Base-by-base conservation (phyloP, 2,113 vertebrate species). In the Cyanoramphus novaezelandiae region DNA sequence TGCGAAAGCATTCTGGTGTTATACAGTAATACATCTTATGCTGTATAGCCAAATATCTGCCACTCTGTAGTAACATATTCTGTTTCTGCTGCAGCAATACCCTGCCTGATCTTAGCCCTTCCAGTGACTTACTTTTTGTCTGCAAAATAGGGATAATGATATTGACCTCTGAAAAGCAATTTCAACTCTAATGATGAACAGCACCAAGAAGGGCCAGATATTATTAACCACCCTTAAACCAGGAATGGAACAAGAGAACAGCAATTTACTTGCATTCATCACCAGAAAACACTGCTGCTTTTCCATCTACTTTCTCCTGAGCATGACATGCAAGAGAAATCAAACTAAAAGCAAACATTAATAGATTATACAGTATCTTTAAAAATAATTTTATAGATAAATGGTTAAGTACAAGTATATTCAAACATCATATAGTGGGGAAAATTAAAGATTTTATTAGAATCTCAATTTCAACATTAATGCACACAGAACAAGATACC, bases 111-210 rank as follows among this genome's bases (percentile, higher is more conserved):
- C 67, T 29, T 16, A 84, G 88, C 46, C 65, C 79, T 78, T 57
- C 74, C 92, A n/a, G 11, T 11, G 39, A n/a, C n/a, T 72, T 79
- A 1, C 59, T 53, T 33, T 90, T 84, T 20, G 21, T 24, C 83
- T 91, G 72, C 67, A 50, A 39, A 69, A 86, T 1, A 71, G 77
- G 83, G 86, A 79, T 85, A 92, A 64, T 20, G 70, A 72, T 64
- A 87, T 5, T 89, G 95, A 95, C 89, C 95, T 92, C 71, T 84
- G 87, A 84, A 91, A 97, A 82, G 70, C 47, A 68, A 95, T 91
- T 88, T 50, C 74, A 46, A 37, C 39, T 71, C 60, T 68, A 82
- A 29, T 37, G 84, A 92, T 79, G 84, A 91, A 47, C 12, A 41
- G n/a, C 8, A 41, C 57, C 63, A 71, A 63, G 50, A 60, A 64